A percentile compares a stretch with the other conserved stretches of the same genome.
Evolutionary conservation across 2,797 vertebrate genomes (phyloP).

Genomic region (Rhynchonycteris naso): DNA sequence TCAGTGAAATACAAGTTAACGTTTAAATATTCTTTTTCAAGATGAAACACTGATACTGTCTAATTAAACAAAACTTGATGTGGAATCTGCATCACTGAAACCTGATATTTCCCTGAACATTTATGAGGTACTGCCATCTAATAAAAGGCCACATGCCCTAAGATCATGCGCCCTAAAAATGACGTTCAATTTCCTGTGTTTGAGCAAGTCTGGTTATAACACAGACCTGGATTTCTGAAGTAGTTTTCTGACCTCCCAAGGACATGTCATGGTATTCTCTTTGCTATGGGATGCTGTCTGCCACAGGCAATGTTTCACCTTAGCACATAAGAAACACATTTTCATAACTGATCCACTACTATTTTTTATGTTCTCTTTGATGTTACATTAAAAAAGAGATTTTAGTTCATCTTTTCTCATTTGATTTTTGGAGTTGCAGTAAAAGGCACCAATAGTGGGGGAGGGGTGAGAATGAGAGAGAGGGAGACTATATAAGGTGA

Average conservation of each 20-base stretch:
- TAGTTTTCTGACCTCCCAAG: neutral
- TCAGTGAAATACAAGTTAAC: neutral
- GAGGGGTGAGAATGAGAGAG: neutral
- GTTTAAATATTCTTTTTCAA: neutral
- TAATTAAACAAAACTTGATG: neutral
- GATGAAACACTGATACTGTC: neutral
- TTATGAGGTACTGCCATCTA: neutral
- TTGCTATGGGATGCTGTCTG: neutral
- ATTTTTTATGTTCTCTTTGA: neutral
- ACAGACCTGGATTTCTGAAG: neutral
- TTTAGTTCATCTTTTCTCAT: constrained; percentile 6
- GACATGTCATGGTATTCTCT: neutral
- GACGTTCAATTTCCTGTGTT: neutral
- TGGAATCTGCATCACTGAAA: neutral
- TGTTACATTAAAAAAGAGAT: neutral
- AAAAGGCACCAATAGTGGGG: neutral
- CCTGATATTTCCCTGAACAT: neutral
- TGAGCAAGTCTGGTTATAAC: neutral
- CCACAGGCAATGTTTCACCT: neutral
- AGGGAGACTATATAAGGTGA: neutral
- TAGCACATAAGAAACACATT: neutral
- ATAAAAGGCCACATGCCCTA: neutral
- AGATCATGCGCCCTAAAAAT: neutral
- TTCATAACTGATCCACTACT: neutral
- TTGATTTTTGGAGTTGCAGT: neutral